Evolutionary conservation across 2,888 invertebrate genomes (phyloP).

Genomic region (Leucania comma): DNA sequence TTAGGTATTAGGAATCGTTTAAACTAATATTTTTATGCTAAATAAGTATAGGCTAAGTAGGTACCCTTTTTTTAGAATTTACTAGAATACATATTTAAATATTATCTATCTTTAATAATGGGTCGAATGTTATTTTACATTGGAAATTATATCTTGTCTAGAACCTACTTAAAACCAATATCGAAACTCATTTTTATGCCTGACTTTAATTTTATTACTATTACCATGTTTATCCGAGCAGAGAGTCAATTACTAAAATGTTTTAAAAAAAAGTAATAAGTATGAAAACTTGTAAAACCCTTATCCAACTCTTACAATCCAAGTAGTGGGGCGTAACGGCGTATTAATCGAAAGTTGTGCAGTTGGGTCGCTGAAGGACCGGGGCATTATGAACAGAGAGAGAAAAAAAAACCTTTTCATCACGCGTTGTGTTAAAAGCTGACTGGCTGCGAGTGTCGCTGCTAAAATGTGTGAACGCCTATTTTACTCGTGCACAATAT

Average conservation of each 20-base stretch:
- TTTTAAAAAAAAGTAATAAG: background rate
- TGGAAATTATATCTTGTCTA: background rate
- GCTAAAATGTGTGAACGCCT: constrained; percentile 52
- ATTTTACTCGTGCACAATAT: constrained; percentile 54
- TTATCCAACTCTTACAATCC: constrained; percentile 16
- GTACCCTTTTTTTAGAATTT: background rate
- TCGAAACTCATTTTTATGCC: background rate
- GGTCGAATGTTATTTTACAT: constrained; percentile 3
- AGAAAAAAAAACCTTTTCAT: constrained; percentile 51
- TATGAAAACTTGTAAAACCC: constrained; percentile 5
- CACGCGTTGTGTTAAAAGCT: constrained; percentile 51
- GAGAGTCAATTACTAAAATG: background rate
- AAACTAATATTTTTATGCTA: constrained; percentile 4
- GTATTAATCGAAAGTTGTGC: constrained; percentile 52
- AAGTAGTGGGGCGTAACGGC: constrained; percentile 29
- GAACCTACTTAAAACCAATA: background rate
- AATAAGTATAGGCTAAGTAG: background rate
- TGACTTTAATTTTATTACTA: background rate
- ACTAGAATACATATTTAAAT: background rate
- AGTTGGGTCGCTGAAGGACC: constrained; percentile 38
- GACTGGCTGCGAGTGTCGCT: constrained; percentile 48
- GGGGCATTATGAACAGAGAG: constrained; percentile 38
- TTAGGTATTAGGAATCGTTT: background rate
- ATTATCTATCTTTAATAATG: background rate
- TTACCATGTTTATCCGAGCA: background rate